Conservation (phyloP, 2,888 invertebrate species). For the Cheilosia pagana region DNA sequence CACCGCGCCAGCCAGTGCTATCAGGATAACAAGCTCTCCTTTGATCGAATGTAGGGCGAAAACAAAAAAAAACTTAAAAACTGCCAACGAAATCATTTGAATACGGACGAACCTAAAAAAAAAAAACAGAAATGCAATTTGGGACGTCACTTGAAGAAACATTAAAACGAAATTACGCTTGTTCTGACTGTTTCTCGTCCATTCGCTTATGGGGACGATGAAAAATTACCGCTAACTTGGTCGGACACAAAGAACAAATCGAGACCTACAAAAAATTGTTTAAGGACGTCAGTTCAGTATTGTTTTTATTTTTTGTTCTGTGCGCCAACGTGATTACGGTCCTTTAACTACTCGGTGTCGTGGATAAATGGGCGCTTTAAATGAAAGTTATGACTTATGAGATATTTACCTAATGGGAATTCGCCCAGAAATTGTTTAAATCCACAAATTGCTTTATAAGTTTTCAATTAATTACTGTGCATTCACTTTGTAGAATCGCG, state of each 20-base stretch:
- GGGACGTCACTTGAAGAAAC: constrained; percentile 72
- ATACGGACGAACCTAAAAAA: constrained; percentile 34
- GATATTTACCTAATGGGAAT: neutral
- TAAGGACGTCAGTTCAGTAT: constrained; percentile 2
- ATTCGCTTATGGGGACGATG: constrained; percentile 46
- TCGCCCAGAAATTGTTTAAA: too few species aligned
- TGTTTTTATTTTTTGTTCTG: constrained; percentile 1
- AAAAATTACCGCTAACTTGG: constrained; percentile 60
- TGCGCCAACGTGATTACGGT: constrained; percentile 28
- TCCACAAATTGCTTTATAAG: neutral
- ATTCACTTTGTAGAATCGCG: constrained; percentile 1
- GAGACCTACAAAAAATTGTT: neutral
- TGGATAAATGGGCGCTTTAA: constrained; percentile 16
- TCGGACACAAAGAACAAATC: neutral
- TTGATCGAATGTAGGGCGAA: constrained; percentile 31
- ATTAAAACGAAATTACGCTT: constrained; percentile 74
- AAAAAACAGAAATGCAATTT: constrained; percentile 71
- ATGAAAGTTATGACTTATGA: constrained; percentile 3
- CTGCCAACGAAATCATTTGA: constrained; percentile 63
- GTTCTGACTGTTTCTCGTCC: constrained; percentile 56
- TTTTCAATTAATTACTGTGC: constrained; percentile 18
- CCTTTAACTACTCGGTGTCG: constrained; percentile 22
- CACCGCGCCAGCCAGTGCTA: constrained; percentile 11
- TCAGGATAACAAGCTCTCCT: constrained; percentile 54
- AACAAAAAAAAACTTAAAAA: constrained; percentile 11